phyloP scores from a whole-genome alignment of 1,140 invertebrate species.

The Melitaea cinxia region DNA sequence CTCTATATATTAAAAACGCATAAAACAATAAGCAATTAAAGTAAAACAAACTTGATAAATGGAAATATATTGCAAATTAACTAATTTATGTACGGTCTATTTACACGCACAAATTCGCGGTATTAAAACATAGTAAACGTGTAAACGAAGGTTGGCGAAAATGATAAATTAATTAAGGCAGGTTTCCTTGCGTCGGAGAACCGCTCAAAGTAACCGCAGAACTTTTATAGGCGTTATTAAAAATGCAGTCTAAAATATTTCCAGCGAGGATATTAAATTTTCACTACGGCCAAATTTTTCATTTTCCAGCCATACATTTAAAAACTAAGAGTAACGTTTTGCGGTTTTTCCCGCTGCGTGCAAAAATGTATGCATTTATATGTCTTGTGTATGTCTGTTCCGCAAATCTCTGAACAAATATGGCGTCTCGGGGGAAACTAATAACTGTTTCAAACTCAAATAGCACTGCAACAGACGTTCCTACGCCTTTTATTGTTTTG shows the following conservation, averaged over 20 bases:
- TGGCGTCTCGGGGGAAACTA: conserved; percentile 27
- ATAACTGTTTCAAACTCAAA: conserved; percentile 30
- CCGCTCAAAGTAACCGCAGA: neutral
- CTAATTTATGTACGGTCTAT: no score
- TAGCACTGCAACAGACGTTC: conserved; percentile 16
- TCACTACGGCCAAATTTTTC: conserved; percentile 8
- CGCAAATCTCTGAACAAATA: conserved; percentile 27
- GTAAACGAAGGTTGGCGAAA: neutral
- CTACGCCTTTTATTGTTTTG: conserved; percentile 21
- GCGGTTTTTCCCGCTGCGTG: conserved; percentile 2
- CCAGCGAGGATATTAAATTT: conserved; percentile 1
- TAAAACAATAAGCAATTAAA: no score
- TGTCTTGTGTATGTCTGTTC: neutral
- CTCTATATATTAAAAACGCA: no score
- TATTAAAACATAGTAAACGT: no score
- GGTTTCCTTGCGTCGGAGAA: conserved; percentile 4
- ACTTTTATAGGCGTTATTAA: conserved; percentile 21
- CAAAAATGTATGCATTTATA: conserved; percentile 6
- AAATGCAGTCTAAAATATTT: conserved; percentile 14
- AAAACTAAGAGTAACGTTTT: conserved; percentile 10
- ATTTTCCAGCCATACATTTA: conserved; percentile 6
- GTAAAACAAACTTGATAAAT: no score
- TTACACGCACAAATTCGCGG: no score
- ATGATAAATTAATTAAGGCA: neutral
- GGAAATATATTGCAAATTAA: no score